phyloP scores from a whole-genome alignment of 2,797 vertebrate genomes.

The Darevskia mixta region DNA sequence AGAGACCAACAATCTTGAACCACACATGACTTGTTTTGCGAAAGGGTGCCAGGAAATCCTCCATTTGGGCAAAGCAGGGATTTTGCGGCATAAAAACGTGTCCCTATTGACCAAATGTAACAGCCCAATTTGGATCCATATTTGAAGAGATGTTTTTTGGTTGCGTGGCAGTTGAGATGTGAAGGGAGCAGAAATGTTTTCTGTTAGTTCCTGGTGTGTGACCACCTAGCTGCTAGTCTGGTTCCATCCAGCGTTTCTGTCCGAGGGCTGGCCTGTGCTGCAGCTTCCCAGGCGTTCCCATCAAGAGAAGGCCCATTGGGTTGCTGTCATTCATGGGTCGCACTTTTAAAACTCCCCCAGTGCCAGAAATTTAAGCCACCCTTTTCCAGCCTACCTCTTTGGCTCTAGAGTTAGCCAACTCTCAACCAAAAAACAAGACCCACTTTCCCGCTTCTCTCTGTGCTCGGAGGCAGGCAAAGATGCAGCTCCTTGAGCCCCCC shows the following conservation, averaged over 20 bases:
- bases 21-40: background rate
- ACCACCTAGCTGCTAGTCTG: background rate
- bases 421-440: background rate
- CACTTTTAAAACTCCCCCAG: background rate
- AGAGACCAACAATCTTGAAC: background rate
- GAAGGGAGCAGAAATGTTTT: background rate
- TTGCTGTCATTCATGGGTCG: background rate
- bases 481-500: background rate
- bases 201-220: background rate
- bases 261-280: background rate
- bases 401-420: background rate
- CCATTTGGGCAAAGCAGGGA: background rate
- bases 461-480: background rate
- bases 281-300: background rate
- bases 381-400: background rate
- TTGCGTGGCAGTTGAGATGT: background rate
- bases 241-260: background rate
- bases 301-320: too few relatives aligned
- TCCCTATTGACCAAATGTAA: background rate
- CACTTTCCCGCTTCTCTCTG: background rate
- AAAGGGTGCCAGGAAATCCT: background rate
- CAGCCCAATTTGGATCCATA: background rate
- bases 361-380: background rate
- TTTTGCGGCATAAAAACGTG: background rate
- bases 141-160: background rate